Evolutionary conservation across 1,140 invertebrate genomes (phyloP).

Genomic region (Drosophila tristis): DNA sequence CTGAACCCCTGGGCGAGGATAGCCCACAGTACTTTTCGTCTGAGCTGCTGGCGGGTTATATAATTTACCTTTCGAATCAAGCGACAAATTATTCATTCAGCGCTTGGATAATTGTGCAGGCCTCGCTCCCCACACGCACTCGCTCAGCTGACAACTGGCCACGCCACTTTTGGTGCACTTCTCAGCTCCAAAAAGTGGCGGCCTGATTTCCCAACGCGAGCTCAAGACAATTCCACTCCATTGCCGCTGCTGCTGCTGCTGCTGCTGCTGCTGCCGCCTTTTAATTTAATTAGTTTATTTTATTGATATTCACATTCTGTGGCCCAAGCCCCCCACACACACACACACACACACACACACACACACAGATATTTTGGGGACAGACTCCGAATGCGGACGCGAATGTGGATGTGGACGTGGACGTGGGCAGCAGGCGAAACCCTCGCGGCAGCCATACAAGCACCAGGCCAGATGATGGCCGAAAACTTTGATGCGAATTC

Average conservation of each 20-base stretch:
- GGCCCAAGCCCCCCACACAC: background rate
- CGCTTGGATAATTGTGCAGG: constrained; percentile 53
- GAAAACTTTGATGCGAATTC: no score
- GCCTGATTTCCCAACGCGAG: constrained; percentile 28
- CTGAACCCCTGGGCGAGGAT: background rate
- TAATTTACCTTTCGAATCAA: constrained; percentile 37
- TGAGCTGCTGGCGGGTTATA: constrained; percentile 47
- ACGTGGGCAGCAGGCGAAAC: background rate
- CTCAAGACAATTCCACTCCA: background rate
- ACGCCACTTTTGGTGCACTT: constrained; percentile 2
- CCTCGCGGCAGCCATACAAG: constrained; percentile 50
- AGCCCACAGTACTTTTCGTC: no score
- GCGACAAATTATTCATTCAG: constrained; percentile 47
- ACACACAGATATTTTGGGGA: constrained; percentile 15
- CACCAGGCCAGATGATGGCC: background rate
- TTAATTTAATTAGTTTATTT: constrained; percentile 79
- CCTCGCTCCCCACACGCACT: background rate
- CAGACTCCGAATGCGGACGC: constrained; percentile 23
- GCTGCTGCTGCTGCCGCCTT: constrained; percentile 19
- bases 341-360: constrained; percentile 9
- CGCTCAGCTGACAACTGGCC: background rate
- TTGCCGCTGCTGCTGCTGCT: background rate
- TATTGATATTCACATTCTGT: constrained; percentile 61
- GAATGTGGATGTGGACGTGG: constrained; percentile 1
- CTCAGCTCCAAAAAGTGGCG: background rate